Percentiles rank a stretch among this genome's conserved stretches.
phyloP scores from a whole-genome alignment of 1,140 invertebrate species.

The Dryas iulia region DNA sequence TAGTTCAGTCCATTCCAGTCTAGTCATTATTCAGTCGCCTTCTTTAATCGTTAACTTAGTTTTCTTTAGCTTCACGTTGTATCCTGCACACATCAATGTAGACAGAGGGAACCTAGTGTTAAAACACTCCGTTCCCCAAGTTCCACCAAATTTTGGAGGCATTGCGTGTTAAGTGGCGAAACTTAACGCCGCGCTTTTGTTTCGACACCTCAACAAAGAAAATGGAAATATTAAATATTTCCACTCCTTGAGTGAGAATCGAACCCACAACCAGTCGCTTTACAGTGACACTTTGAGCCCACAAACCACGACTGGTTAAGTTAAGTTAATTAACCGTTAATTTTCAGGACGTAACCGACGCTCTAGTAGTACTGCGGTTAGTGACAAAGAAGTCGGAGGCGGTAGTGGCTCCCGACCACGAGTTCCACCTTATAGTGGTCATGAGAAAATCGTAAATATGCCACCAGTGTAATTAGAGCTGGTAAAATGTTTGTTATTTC shows the following conservation, averaged over 20 bases:
- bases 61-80: not conserved
- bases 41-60: too few species aligned
- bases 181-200: not conserved
- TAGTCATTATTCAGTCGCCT: too few species aligned
- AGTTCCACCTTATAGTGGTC: slow-evolving; percentile 70
- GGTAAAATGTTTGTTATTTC: not conserved
- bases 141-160: not conserved
- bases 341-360: slow-evolving; percentile 63
- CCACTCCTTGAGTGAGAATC: too few species aligned
- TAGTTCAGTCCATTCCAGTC: too few species aligned
- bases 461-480: not conserved
- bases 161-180: not conserved
- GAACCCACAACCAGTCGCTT: too few species aligned
- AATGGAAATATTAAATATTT: not conserved
- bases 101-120: not conserved
- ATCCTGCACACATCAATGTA: not conserved
- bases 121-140: not conserved
- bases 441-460: slow-evolving; percentile 50
- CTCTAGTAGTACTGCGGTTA: slow-evolving; percentile 59
- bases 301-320: too few species aligned
- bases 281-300: not conserved
- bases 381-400: slow-evolving; percentile 69
- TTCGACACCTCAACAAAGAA: not conserved
- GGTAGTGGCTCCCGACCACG: slow-evolving; percentile 63
- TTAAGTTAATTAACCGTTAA: not conserved